Base-by-base conservation (phyloP, 2,113 vertebrate genomes). In the Laticauda laticaudata region DNA sequence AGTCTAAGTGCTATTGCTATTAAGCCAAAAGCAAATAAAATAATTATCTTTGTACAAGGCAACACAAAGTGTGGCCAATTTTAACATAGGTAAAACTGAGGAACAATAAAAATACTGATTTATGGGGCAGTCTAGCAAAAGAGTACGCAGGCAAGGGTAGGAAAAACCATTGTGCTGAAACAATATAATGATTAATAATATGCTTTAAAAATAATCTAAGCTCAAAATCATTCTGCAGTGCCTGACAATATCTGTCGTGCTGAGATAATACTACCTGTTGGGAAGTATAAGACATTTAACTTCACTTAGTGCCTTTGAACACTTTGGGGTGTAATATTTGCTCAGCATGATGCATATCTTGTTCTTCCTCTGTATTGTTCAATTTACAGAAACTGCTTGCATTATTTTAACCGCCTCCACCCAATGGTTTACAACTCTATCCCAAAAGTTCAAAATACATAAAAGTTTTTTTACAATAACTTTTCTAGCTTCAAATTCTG, bases 241-340 rank as follows among this genome's bases (percentile, higher is more conserved):
- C 93, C 91, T 88, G 95, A 96, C 89, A 48, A 95, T 94, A 94
- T 95, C 97, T 94, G 91, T 94, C 95, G 93, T 11, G 81, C 93
- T 93, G 97, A 95, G 97, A 96, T 97, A 97, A 91, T 96, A 94
- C 54, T 91, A 93, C n/a, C 61, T 92, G 53, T 12, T 86, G 91
- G 85, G 87, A 0, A 59, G 90, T 0, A 9, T 34, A 86, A 97
- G 94, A 93, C 94, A 94, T 95, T 95, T 93, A 94, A 92, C 93
- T 96, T 96, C 89, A 53, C 91, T 34, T 57, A 93, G 86, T 59
- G 94, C 90, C 95, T 94, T 96, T 95, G 93, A 0, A 7, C 5
- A 86, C 94, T 95, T 94, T 93, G 91, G n/a, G 5, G 69, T 93
- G 81, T 94, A 97, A 97, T 95, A 96, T 93, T 93, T 95, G 93